Base-by-base conservation (phyloP, 2,888 invertebrate genomes). In the Nemotelus nigrinus region DNA sequence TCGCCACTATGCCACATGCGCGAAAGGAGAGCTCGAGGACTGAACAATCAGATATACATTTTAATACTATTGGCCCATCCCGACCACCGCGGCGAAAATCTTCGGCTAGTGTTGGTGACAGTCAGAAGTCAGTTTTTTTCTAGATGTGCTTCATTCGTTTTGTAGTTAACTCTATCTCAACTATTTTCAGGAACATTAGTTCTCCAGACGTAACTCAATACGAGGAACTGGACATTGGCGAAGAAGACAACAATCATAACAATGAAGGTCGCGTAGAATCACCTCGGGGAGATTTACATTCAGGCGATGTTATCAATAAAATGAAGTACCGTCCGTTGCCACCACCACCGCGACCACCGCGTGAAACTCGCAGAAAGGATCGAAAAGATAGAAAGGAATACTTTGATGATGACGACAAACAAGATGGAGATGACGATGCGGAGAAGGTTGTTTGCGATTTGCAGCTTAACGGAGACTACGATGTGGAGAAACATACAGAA, bases 311-410 rank as follows among this genome's bases (percentile, higher is more conserved):
- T 63, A 89, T 95, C 2, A 93, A 91, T 82, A 94, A 93, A 88
- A 96, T 96, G 92, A 94, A 94, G 87, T 92, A 93, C 81, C 89
- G 96, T 80, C 96, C 96, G 0, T 86, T 96, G 80, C 96, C 96
- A 1, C 92, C 96, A 3, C 96, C 96, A 0, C 96, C 96, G 2
- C 89, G 95, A 78, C 96, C 96, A 55, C 94, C 95, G 0, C 90
- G 95, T 80, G 90, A 89, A 43, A 89, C 90, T 47, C 89, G 85
- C 82, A 85, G 87, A 79, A 88, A 87, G 50, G 60, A 44, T 2
- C 60, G 63, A 81, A 88, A 85, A 82, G 85, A 84, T 79, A 86
- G 84, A 80, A 84, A 82, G 60, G 83, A 82, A 7, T 25, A 50
- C 8, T 65, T 53, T 65, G 82, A 83, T 77, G 83, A 84, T 39